Conservation (phyloP, 2,888 invertebrate species). For the Odontothrips loti region DNA sequence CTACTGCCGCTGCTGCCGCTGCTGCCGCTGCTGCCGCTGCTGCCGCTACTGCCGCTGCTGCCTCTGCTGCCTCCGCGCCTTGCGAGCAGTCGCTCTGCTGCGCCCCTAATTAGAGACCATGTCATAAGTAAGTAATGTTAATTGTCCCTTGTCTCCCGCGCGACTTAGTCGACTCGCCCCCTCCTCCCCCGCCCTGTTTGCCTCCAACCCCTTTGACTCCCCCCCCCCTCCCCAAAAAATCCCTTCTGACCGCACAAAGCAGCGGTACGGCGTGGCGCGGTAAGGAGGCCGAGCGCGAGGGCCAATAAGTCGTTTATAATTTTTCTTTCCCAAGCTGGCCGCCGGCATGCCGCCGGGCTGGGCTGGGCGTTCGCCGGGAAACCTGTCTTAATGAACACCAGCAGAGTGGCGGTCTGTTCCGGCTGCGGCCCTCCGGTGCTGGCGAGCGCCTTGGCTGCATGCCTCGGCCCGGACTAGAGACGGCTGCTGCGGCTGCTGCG, state of each 20-base stretch:
- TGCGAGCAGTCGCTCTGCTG: neutral
- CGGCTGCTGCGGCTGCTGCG: no score
- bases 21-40: no score
- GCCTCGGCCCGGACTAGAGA: no score
- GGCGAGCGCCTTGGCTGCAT: neutral
- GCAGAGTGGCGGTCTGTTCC: neutral
- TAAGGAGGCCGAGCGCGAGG: neutral
- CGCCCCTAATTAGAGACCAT: constrained; percentile 10
- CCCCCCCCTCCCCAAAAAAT: no score
- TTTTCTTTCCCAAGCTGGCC: neutral
- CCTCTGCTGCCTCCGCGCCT: neutral
- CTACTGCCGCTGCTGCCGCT: no score
- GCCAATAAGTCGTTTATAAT: constrained; percentile 19
- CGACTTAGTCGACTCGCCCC: constrained; percentile 10
- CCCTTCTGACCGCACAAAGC: no score
- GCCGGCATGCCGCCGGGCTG: neutral
- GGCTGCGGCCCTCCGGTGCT: neutral
- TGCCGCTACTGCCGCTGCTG: no score
- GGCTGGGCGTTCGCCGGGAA: no score
- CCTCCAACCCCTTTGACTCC: neutral
- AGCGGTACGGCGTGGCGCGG: no score
- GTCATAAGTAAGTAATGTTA: constrained; percentile 27
- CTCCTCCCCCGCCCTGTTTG: neutral
- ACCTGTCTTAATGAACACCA: neutral
- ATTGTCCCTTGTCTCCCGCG: constrained; percentile 9